These are phyloP conservation scores for Parnassius apollo DNA, from an alignment of 2,888 invertebrate species.

Conservation along the genomic window DNA sequence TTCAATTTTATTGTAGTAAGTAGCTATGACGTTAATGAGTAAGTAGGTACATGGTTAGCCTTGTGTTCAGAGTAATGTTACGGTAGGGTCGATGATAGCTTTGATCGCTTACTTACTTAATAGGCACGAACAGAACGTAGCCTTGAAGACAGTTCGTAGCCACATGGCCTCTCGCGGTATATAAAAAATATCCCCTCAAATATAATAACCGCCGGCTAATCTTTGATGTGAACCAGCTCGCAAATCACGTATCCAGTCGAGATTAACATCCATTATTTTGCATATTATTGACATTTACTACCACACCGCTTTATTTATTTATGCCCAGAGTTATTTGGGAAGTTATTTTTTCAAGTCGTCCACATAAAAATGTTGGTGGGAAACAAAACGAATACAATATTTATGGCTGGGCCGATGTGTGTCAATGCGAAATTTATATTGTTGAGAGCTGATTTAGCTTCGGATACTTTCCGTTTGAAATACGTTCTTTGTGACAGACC, in stretches of 20 bases:
- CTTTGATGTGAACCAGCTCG: constrained; percentile 67
- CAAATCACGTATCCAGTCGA: constrained; percentile 72
- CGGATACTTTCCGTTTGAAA: constrained; percentile 58
- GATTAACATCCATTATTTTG: constrained; percentile 79
- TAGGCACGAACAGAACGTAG: constrained; percentile 24
- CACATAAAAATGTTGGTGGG: constrained; percentile 75
- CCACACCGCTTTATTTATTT: constrained; percentile 75
- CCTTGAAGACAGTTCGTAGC: constrained; percentile 29
- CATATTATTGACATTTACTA: constrained; percentile 81
- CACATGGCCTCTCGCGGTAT: constrained; percentile 1
- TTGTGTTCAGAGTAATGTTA: neutral
- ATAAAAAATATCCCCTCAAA: constrained; percentile 37
- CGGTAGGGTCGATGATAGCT: neutral
- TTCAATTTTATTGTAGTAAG: neutral
- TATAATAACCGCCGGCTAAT: constrained; percentile 62
- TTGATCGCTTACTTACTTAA: constrained; percentile 8
- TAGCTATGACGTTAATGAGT: neutral
- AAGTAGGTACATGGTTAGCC: neutral
- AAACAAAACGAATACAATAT: constrained; percentile 72
- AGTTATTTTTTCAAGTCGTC: constrained; percentile 71
- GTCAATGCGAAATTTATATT: constrained; percentile 77
- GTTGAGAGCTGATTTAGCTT: constrained; percentile 65
- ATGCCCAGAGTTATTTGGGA: constrained; percentile 74
- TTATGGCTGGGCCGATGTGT: constrained; percentile 73
- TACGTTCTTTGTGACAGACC: constrained; percentile 61